Base-by-base conservation (phyloP, 1,140 invertebrate genomes). In the Halictus rubicundus region DNA sequence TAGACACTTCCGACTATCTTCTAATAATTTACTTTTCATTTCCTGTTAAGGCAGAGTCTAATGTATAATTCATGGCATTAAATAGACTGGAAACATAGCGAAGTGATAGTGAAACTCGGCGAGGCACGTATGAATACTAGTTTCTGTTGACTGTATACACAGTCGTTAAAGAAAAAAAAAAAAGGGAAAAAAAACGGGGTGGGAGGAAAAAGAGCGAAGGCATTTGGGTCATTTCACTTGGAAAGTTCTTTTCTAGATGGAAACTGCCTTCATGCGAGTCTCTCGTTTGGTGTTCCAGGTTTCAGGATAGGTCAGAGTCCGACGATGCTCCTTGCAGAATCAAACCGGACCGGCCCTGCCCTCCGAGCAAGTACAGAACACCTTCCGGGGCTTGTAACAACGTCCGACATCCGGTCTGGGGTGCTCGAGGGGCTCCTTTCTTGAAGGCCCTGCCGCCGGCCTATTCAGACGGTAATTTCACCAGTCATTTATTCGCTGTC, bases 321-420 rank as follows among this genome's bases (percentile, higher is more conserved):
- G 76, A 80, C 3, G 68, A 78, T 37, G 80, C 83, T 61, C 59
- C 89, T 0, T 86, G 92, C 70, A 88, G 87, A 64, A 83, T 89
- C 12, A 89, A 86, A 68, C 79, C 82, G 14, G 92, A 92, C 59
- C 88, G 87, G 23, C 94, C 94, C 21, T 97, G 96, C 88, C 96
- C 96, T 4, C 96, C 96, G 7, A 96, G 95, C 91, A 96, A 96
- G 87, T 97, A 96, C 90, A 94, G 98, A 64, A 96, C 96, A 39
- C 95, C 96, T 21, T 97, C 96, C 59, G 99, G 98, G 0, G 96
- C 97, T 88, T 99, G 99, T 91, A 99, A 99, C 92, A 99, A 99
- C 92, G 96, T 99, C 0, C 94, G 97, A 54, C 96, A 98, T 90
- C 95, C 98, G 9, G 95, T 95, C 19, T 98, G 97, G 97, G 99